A percentile compares a stretch with the other conserved stretches of the same genome.
Evolutionary conservation across 2,797 vertebrate species (phyloP).

Genomic region (Takifugu rubripes): DNA sequence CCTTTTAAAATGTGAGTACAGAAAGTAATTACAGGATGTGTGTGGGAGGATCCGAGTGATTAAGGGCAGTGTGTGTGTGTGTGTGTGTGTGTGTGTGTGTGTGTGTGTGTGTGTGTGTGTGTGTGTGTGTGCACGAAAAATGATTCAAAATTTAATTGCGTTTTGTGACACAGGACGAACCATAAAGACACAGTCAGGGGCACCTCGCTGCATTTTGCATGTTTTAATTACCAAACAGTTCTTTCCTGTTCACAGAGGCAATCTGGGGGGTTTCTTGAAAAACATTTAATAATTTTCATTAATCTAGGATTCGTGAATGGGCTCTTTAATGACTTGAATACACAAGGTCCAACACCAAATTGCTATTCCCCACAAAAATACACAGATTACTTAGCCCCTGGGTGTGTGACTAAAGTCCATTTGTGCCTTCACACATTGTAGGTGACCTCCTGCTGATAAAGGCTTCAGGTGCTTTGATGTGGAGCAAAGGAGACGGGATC

Average conservation of each 20-base stretch:
- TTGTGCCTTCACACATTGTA: too few relatives aligned
- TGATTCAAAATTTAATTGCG: conserved; percentile 1
- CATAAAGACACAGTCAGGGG: too few relatives aligned
- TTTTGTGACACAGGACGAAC: background rate
- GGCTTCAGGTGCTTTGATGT: too few relatives aligned
- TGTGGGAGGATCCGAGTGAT: conserved; percentile 38
- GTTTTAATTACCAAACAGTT: background rate
- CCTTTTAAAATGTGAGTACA: conserved; percentile 43
- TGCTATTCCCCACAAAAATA: conserved; percentile 1
- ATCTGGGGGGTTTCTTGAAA: background rate
- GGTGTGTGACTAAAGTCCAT: too few relatives aligned
- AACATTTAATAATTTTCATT: background rate
- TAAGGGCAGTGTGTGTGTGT: conserved; percentile 11
- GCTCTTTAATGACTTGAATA: background rate
- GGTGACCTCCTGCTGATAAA: too few relatives aligned
- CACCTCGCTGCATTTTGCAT: background rate
- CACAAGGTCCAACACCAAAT: too few relatives aligned
- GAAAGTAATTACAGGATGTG: conserved; percentile 42
- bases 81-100: too few relatives aligned
- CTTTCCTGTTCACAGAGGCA: background rate
- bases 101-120: too few relatives aligned
- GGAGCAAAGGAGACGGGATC: too few relatives aligned
- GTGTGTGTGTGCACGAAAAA: conserved; percentile 15
- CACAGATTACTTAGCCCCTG: background rate
- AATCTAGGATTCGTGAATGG: background rate